phyloP scores from a whole-genome alignment of 2,888 invertebrate species.

The Neoitamus cyanurus region DNA sequence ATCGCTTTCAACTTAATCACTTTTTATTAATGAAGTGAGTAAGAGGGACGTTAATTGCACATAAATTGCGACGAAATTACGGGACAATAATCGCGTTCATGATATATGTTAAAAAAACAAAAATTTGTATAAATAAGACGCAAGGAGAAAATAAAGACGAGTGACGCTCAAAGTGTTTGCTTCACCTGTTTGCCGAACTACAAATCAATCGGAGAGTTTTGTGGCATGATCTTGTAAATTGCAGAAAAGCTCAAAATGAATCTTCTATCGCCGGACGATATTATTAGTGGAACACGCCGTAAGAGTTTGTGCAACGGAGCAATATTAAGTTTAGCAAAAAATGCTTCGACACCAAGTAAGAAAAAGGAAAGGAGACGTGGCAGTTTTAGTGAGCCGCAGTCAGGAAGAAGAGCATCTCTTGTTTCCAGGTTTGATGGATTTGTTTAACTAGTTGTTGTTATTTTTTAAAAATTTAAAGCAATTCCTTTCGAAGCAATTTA shows the following conservation, averaged over 20 bases:
- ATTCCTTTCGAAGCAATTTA: no score
- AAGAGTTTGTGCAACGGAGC: constrained; percentile 63
- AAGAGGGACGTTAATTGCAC: background rate
- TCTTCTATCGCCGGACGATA: constrained; percentile 62
- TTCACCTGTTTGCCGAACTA: background rate
- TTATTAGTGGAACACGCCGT: constrained; percentile 60
- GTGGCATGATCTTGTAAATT: constrained; percentile 12
- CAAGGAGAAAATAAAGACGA: background rate
- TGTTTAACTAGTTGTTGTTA: background rate
- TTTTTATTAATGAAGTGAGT: background rate
- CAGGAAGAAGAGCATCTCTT: constrained; percentile 65
- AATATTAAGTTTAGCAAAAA: constrained; percentile 57
- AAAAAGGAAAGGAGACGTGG: constrained; percentile 62
- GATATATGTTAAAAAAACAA: background rate
- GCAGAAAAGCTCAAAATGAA: constrained; percentile 56
- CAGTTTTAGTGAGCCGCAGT: constrained; percentile 62
- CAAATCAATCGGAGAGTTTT: background rate
- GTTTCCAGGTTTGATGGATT: constrained; percentile 64
- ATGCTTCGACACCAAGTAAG: constrained; percentile 55
- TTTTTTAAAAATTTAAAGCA: no score
- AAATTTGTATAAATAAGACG: background rate
- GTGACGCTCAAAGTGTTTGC: background rate
- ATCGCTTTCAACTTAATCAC: background rate
- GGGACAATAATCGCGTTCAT: background rate
- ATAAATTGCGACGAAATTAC: background rate